Base-by-base conservation (phyloP, 2,797 vertebrate species). In the Gambelia wislizenii region DNA sequence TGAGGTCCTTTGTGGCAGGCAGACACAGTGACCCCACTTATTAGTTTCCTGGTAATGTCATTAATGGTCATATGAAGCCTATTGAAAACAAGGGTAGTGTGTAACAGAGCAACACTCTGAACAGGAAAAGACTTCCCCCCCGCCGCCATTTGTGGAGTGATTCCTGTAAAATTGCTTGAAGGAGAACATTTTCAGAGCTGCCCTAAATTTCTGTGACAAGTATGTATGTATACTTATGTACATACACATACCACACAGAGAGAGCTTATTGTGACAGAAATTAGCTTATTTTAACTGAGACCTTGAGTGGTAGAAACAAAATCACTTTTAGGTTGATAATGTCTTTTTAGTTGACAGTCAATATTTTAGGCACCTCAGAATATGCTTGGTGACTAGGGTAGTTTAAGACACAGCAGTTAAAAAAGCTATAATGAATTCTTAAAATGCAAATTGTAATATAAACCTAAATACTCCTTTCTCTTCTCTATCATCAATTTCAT, bases 401-500 rank as follows among this genome's bases (percentile, higher is more conserved):
- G 7, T 80, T 72, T 59, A 61, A 72, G 69, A 72, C 14, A 8
- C 33, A 72, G 42, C 33, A 59, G 13, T 79, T 33, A 8, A 76
- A 39, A 52, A 76, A 6, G 10, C 2, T 88, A 9, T 7, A 85
- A 72, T 89, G n/a, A 22, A 80, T 49, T 56, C 77, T 67, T 80
- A 25, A n/a, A 84, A 33, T 77, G 47, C 6, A 72, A 78, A 85
- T 70, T 59, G 52, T 59, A 56, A 36, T 49, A 18, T 33, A 80
- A 75, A n/a, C 5, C 39, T 39, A 74, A 80, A 77, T 74, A 20
- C 8, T 5, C 20, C 64, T 27, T 70, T 47, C 16, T 67, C 8
- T 36, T 20, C 25, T 2, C 75, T 27, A 44, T 30, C 54, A 20
- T 56, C 47, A 22, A 25, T 85, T 47, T 74, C 92, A 95, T 95